These are phyloP conservation scores for Copidosoma floridanum DNA, from an alignment of 1,140 invertebrate genomes.

Conservation along the genomic window DNA sequence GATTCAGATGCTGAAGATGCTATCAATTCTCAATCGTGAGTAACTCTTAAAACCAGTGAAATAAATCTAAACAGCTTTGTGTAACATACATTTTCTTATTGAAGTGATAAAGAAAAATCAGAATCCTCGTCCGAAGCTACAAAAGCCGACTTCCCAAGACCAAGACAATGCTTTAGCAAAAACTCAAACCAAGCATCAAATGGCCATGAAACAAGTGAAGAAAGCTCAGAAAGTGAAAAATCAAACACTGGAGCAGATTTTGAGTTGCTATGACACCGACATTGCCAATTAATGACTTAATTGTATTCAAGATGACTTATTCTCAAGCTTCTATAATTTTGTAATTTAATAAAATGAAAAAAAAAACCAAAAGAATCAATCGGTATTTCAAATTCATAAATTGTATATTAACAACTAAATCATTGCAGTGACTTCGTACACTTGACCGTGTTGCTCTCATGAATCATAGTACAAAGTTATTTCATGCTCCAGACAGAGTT, in stretches of 20 bases:
- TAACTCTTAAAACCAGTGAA: slow-evolving; percentile 7
- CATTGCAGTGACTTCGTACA: too few relatives aligned
- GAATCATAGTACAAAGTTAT: too few relatives aligned
- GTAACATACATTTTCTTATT: slow-evolving; percentile 1
- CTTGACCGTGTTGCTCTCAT: too few relatives aligned
- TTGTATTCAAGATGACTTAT: too few relatives aligned
- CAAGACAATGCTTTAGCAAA: slow-evolving; percentile 33
- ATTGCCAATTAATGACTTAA: slow-evolving; percentile 6
- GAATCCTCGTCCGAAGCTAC: slow-evolving; percentile 30
- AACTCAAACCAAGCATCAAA: slow-evolving; percentile 37
- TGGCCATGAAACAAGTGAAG: slow-evolving; percentile 48
- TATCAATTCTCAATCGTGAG: slow-evolving; percentile 39
- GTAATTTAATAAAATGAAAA: too few relatives aligned
- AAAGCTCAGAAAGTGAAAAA: slow-evolving; percentile 58
- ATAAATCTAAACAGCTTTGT: too few relatives aligned
- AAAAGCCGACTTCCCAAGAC: slow-evolving; percentile 31
- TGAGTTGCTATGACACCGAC: slow-evolving; percentile 60
- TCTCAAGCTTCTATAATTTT: too few relatives aligned
- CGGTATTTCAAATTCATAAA: too few relatives aligned
- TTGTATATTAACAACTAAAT: too few relatives aligned
- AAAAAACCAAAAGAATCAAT: too few relatives aligned
- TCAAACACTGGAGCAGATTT: slow-evolving; percentile 79
- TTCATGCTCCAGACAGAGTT: too few relatives aligned
- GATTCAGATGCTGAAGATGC: slow-evolving; percentile 68
- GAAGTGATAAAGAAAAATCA: slow-evolving; percentile 43